These are phyloP conservation scores for Synanthedon andrenaeformis DNA, from an alignment of 2,888 invertebrate genomes.

Conservation along the genomic window DNA sequence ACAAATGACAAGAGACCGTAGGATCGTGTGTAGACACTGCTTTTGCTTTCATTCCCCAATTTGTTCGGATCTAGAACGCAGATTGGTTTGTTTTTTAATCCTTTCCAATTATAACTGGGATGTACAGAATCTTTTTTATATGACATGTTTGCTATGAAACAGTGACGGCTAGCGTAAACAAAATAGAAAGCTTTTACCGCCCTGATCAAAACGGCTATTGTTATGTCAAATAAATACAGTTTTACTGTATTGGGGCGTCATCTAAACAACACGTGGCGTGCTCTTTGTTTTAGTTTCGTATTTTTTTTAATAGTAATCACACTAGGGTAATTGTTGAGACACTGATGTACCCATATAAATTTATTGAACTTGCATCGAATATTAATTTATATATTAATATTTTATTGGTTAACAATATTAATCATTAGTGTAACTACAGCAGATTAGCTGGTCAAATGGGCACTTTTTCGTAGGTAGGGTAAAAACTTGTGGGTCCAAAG, in stretches of 20 bases:
- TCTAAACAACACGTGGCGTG: slow-evolving; percentile 1
- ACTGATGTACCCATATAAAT: too few species aligned
- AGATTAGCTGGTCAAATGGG: too few species aligned
- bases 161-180: slow-evolving; percentile 32
- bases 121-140: slow-evolving; percentile 9
- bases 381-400: too few species aligned
- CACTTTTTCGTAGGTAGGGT: too few species aligned
- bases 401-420: too few species aligned
- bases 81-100: slow-evolving; percentile 22
- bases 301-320: too few species aligned
- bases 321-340: too few species aligned
- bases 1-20: slow-evolving; percentile 45
- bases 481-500: too few species aligned
- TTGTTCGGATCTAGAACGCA: slow-evolving; percentile 25
- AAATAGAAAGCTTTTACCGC: slow-evolving; percentile 10
- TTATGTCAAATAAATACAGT: slow-evolving; percentile 11
- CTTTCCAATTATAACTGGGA: slow-evolving; percentile 19
- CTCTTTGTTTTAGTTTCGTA: neutral
- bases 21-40: slow-evolving; percentile 22
- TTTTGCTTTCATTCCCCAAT: slow-evolving; percentile 22
- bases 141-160: slow-evolving; percentile 23
- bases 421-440: too few species aligned
- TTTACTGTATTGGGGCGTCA: slow-evolving; percentile 6
- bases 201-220: slow-evolving; percentile 6
- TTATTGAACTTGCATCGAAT: too few species aligned